Evolutionary conservation across 2,888 invertebrate genomes (phyloP), one percentile per base, ranked within the genome.

Genomic region (Mesorhabditis spiculigera): DNA sequence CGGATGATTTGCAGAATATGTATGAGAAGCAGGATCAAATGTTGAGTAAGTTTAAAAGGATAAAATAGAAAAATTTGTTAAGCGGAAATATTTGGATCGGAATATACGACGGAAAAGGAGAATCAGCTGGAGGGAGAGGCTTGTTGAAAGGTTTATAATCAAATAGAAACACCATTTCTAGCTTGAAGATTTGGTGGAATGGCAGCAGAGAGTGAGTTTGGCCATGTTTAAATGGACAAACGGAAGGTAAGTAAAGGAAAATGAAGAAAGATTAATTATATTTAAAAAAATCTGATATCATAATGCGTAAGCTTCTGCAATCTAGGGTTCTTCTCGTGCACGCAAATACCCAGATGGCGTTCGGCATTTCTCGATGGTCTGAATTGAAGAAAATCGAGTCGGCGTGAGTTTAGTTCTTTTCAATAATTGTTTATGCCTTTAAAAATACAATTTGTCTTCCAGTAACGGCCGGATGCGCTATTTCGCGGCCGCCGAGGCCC

Each of bases 91-190:
- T 89, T 89, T 78, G 88, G 88, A 42, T 88, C 89, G 0, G 86
- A 87, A 45, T 89, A 89, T 77, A 89, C 89, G 0, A 89, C 88
- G 71, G 87, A 87, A 13, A 75, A 85, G 66, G 89, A 89, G 80
- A 88, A 89, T 79, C 81, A 86, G 65, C 83, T 89, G 45, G 89
- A 89, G 76, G 84, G 86, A 45, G 86, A 88, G 75, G 75, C 76
- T 43, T 50, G 8, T 50, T n/a, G 58, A 50, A n/a, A 50, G 58
- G n/a, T 50, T 50, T 50, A 13, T 3, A n/a, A 50, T 28, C 28
- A 28, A 28, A 28, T 28, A 50, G 58, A 16, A 10, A 16, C 1
- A 10, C 10, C n/a, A n/a, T n/a, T 66, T 73, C 16, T 61, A 78
- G 78, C 83, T 88, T 65, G 89, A 89, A 76, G 82, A 86, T 45